These are phyloP conservation scores for Musca domestica DNA, from an alignment of 1,140 invertebrate genomes.

Conservation along the genomic window DNA sequence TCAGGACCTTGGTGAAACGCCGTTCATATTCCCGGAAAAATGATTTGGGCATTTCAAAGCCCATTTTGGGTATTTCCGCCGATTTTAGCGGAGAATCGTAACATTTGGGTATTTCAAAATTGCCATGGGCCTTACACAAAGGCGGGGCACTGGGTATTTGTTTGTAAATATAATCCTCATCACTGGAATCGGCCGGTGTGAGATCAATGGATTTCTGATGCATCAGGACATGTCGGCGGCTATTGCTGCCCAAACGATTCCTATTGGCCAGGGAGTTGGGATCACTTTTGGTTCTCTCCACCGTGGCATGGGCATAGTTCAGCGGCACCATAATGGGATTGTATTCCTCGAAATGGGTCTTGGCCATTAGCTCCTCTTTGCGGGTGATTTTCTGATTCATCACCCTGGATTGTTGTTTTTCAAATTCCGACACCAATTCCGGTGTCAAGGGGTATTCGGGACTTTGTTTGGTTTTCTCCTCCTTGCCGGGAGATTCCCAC, in stretches of 20 bases:
- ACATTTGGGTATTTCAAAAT: conserved; percentile 65
- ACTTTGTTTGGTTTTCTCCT: conserved; percentile 47
- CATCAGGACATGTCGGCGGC: conserved; percentile 72
- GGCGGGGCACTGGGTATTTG: conserved; percentile 70
- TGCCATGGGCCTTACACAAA: conserved; percentile 63
- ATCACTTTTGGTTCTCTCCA: conserved; percentile 81
- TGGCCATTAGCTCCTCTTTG: conserved; percentile 63
- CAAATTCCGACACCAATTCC: conserved; percentile 62
- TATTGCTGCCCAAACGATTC: conserved; percentile 68
- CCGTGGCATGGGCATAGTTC: conserved; percentile 64
- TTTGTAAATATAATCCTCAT: conserved; percentile 72
- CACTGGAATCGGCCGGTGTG: conserved; percentile 76
- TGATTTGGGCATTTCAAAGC: conserved; percentile 61
- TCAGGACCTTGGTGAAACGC: conserved; percentile 46
- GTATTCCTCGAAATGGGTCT: conserved; percentile 64
- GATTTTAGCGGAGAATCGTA: conserved; percentile 47
- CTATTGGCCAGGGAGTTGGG: conserved; percentile 72
- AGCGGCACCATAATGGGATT: conserved; percentile 55
- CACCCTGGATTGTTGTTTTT: conserved; percentile 57
- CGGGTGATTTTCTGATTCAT: conserved; percentile 58
- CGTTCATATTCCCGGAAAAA: conserved; percentile 62
- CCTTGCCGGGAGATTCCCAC: conserved; percentile 58
- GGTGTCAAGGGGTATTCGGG: conserved; percentile 52
- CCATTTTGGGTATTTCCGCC: conserved; percentile 55
- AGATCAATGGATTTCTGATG: conserved; percentile 84